Evolutionary conservation across 2,113 vertebrate species (phyloP).

Genomic region (Pelmatolapia mariae): DNA sequence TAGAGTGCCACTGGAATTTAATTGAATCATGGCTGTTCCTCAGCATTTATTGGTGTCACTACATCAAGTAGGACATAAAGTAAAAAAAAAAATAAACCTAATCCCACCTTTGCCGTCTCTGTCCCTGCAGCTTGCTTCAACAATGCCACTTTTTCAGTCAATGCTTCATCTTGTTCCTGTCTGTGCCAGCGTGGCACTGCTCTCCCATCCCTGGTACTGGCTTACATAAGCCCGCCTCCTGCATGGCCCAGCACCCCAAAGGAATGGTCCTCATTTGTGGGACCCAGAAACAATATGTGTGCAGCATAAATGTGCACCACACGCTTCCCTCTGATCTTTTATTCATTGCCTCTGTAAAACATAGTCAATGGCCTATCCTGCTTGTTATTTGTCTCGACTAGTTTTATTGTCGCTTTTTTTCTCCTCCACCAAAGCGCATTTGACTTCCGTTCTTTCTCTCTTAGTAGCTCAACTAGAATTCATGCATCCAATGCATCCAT

Average conservation of each 20-base stretch:
- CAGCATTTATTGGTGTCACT: background rate
- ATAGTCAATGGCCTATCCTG: background rate
- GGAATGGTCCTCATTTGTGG: conserved; percentile 56
- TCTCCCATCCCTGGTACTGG: background rate
- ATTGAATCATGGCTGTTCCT: background rate
- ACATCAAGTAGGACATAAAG: background rate
- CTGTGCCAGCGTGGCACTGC: conserved; percentile 31
- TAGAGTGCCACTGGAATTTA: background rate
- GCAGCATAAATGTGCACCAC: background rate
- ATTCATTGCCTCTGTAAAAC: conserved; percentile 31
- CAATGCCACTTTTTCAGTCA: background rate
- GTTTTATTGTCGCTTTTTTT: background rate
- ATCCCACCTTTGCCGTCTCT: background rate
- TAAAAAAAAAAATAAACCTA: background rate
- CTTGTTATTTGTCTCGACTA: conserved; percentile 9
- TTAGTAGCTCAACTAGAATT: background rate
- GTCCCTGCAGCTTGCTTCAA: background rate
- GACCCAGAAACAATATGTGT: conserved; percentile 33
- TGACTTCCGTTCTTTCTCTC: background rate
- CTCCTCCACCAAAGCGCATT: background rate
- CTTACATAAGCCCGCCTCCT: conserved; percentile 7
- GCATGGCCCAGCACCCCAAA: background rate
- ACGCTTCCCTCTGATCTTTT: conserved; percentile 40
- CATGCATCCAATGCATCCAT: background rate
- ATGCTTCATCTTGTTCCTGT: background rate